These are phyloP conservation scores for Chrysodeixis includens DNA, from an alignment of 2,888 invertebrate genomes.

Conservation along the genomic window DNA sequence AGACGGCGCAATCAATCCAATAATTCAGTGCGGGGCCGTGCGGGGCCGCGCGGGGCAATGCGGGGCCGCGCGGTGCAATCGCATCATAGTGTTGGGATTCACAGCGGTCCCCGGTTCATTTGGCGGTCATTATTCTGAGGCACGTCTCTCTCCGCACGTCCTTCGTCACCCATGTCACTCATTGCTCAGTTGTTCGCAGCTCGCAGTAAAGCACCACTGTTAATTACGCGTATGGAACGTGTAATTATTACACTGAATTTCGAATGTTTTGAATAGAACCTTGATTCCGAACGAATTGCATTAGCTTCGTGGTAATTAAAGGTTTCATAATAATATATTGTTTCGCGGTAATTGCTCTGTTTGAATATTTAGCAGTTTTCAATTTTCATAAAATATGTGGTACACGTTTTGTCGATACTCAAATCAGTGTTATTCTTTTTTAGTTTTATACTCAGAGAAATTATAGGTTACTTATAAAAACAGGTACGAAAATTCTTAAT, in stretches of 20 bases:
- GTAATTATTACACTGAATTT: constrained; percentile 40
- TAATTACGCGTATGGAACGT: constrained; percentile 43
- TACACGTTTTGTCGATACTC: too few relatives aligned
- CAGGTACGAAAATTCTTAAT: too few relatives aligned
- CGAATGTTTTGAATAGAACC: constrained; percentile 35
- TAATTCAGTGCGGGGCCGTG: constrained; percentile 56
- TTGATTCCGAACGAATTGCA: constrained; percentile 13
- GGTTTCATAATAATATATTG: background rate
- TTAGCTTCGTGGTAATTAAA: constrained; percentile 5
- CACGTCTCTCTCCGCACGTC: constrained; percentile 68
- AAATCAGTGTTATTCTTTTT: too few relatives aligned
- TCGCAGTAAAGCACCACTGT: constrained; percentile 54
- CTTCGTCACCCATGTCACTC: constrained; percentile 60
- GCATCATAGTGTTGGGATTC: constrained; percentile 68
- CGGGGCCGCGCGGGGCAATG: constrained; percentile 37
- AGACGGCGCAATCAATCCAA: constrained; percentile 64
- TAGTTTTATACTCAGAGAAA: too few relatives aligned
- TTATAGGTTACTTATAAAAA: too few relatives aligned
- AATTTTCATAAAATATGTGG: background rate
- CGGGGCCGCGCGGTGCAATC: constrained; percentile 56
- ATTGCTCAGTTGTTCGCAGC: constrained; percentile 55
- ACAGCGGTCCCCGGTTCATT: constrained; percentile 76
- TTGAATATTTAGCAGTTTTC: background rate
- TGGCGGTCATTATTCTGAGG: constrained; percentile 77
- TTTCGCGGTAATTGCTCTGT: background rate